Evolutionary conservation across 2,888 invertebrate species (phyloP), one percentile per base, ranked within the genome.

Genomic region (Eupeodes luniger): DNA sequence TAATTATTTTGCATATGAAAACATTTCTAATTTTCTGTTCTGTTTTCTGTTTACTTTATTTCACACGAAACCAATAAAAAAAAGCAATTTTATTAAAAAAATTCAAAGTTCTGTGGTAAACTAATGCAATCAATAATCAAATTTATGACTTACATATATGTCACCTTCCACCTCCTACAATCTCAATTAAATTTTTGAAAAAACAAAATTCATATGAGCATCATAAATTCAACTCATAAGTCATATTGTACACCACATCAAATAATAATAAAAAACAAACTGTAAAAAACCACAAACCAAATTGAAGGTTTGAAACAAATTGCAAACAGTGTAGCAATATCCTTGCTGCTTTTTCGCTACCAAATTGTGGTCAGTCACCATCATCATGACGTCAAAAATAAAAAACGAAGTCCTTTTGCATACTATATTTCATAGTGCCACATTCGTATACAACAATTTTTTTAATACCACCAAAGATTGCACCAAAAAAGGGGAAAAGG

Each of bases 351-450:
- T 72, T 40, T 81, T 67, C 19, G 55, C 55, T 64, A 81, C 51
- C 82, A 78, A 86, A 79, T 82, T 82, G 78, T 77, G 82, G 78
- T 79, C 62, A 69, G 69, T 67, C 74, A 74, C 81, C 78, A 74
- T 72, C 40, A 40, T 9, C 40, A 78, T 34, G 14, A 69, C 78
- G 62, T 47, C 69, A 75, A 10, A 4, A n/a, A 44, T 27, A 66
- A 49, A 19, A 27, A 14, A 40, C 6, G 40, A 9, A 7, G 19
- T 27, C 66, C 5, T 49, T 66, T 66, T 14, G 4, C 4, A 47
- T n/a, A 7, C 62, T 44, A 5, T 6, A 16, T 55, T 53, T 55
- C 27, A 49, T 55, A 27, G 70, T 64, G 49, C 61, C 55, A 81
- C 74, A 81, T 78, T 82, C 64, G 72, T 78, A 27, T 27, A 27